phyloP scores from a whole-genome alignment of 2,797 vertebrate genomes.

The Urocyon cinereoargenteus region DNA sequence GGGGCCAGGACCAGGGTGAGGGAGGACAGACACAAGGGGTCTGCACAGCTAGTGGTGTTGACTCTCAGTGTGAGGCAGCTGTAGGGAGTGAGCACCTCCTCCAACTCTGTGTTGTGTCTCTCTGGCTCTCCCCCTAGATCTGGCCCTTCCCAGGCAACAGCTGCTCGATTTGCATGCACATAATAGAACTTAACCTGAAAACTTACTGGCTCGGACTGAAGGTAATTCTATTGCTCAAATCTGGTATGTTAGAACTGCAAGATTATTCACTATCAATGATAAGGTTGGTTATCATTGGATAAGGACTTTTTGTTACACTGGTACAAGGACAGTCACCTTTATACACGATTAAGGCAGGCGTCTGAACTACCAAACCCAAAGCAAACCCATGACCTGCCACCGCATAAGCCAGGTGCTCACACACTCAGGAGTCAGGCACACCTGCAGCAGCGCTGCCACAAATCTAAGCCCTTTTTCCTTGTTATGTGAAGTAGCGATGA shows the following conservation, averaged over 20 bases:
- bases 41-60: rapidly evolving
- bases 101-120: rapidly evolving
- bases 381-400: rapidly evolving
- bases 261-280: background rate
- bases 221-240: background rate
- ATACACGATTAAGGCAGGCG: background rate
- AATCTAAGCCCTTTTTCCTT: background rate
- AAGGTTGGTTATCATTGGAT: background rate
- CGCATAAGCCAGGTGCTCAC: background rate
- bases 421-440: background rate
- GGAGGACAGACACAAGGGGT: rapidly evolving
- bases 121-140: background rate
- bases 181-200: background rate
- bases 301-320: background rate
- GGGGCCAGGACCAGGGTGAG: background rate
- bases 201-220: background rate
- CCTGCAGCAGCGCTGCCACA: rapidly evolving
- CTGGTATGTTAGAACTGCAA: background rate
- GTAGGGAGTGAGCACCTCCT: background rate
- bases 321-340: background rate
- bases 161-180: background rate
- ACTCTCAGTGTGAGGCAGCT: rapidly evolving
- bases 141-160: background rate
- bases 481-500: rapidly evolving
- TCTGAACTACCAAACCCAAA: background rate